Conservation (phyloP, 1,140 invertebrate species). For the Meteorus sp. region DNA sequence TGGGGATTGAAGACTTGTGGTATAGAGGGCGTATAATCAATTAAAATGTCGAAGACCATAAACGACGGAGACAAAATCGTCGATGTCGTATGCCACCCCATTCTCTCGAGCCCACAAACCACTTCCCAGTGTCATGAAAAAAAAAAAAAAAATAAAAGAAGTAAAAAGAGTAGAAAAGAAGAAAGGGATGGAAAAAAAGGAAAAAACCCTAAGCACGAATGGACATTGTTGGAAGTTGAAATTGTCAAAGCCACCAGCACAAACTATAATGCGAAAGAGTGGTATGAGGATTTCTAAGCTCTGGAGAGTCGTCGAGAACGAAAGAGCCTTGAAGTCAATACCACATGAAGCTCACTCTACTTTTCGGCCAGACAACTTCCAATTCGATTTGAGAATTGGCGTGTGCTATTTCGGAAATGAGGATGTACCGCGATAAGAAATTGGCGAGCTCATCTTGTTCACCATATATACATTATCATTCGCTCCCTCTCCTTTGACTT, state of each 20-base stretch:
- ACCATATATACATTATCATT: slow-evolving; percentile 1
- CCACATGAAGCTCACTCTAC: slow-evolving; percentile 16
- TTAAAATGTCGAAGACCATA: too few species aligned
- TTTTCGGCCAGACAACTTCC: slow-evolving; percentile 28
- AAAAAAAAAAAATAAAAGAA: slow-evolving; percentile 2
- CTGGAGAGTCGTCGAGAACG: slow-evolving; percentile 5
- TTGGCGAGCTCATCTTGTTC: neutral
- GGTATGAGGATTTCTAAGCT: too few species aligned
- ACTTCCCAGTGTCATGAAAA: neutral
- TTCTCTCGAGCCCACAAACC: too few species aligned
- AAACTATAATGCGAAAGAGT: slow-evolving; percentile 16
- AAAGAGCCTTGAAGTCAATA: slow-evolving; percentile 22
- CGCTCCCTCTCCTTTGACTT: slow-evolving; percentile 2
- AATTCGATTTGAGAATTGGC: slow-evolving; percentile 21
- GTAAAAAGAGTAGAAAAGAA: neutral
- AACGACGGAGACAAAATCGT: too few species aligned
- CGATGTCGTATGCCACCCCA: too few species aligned
- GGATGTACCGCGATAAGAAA: neutral
- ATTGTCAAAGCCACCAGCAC: slow-evolving; percentile 21
- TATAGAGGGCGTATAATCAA: too few species aligned
- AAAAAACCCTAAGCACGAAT: neutral
- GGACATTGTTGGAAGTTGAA: slow-evolving; percentile 22
- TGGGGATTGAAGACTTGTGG: too few species aligned
- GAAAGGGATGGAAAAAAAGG: neutral
- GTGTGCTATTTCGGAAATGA: neutral